phyloP scores from a whole-genome alignment of 2,797 vertebrate genomes.

The Tragopan temminckii region DNA sequence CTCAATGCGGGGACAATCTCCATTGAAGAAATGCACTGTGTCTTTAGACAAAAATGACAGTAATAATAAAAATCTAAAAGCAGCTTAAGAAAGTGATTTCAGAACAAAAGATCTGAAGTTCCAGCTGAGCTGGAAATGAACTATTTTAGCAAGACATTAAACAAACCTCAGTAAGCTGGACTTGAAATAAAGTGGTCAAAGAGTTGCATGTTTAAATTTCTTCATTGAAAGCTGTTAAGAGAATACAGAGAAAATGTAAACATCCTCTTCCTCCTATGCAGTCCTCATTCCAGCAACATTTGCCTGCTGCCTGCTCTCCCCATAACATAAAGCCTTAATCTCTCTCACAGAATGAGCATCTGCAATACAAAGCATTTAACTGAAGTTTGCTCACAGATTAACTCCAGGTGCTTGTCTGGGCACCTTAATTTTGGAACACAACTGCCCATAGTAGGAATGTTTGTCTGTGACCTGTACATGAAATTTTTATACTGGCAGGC shows the following conservation, averaged over 20 bases:
- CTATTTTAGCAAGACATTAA: constrained; percentile 8
- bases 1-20: not conserved
- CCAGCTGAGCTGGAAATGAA: constrained; percentile 17
- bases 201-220: not conserved
- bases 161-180: constrained; percentile 32
- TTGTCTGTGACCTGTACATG: not conserved
- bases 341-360: not conserved
- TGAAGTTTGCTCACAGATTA: not conserved
- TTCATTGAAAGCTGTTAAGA: not conserved
- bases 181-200: constrained; percentile 25
- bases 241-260: not conserved
- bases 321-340: not conserved
- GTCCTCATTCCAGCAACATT: not conserved
- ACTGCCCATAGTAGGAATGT: not conserved
- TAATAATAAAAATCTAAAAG: not conserved
- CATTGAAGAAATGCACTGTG: not conserved
- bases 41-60: not conserved
- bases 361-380: not conserved
- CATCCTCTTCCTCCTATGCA: constrained; percentile 41
- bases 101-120: constrained; percentile 55
- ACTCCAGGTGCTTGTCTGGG: not conserved
- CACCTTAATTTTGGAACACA: not conserved
- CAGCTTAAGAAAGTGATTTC: not conserved
- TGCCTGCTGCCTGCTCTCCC: not conserved
- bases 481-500: not conserved